Percentiles rank a stretch among this genome's conserved stretches.
Evolutionary conservation across 1,140 invertebrate genomes (phyloP).

Genomic region (Oppia nitens): DNA sequence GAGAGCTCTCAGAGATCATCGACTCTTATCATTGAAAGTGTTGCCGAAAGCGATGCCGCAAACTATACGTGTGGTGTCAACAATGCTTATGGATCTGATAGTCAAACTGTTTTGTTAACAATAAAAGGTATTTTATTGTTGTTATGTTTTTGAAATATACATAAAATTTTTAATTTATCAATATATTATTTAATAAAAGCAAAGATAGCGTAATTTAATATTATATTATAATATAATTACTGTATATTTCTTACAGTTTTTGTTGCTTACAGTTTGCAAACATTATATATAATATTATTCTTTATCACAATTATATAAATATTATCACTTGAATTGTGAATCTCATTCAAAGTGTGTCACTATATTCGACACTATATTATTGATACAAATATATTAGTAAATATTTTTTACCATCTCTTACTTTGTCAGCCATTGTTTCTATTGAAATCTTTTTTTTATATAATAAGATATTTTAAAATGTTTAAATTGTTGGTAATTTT

Average conservation of each 20-base stretch:
- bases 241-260: no score
- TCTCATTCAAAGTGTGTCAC: no score
- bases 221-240: constrained; percentile 59
- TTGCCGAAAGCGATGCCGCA: constrained; percentile 1
- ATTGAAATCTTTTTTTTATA: no score
- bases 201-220: constrained; percentile 59
- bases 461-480: no score
- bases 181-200: constrained; percentile 60
- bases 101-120: not conserved
- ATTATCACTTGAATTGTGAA: no score
- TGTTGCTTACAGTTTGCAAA: no score
- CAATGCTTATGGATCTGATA: constrained; percentile 11
- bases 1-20: not conserved
- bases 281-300: constrained; percentile 59
- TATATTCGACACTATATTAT: no score
- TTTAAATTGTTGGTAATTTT: no score
- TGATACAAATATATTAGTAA: no score
- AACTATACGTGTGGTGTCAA: constrained; percentile 20
- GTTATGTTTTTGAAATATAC: not conserved
- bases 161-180: not conserved
- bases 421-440: no score
- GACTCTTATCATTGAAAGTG: not conserved
- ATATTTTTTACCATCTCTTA: no score
- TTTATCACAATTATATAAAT: not conserved
- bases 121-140: constrained; percentile 1